Percentiles rank a stretch among this genome's conserved stretches.
Evolutionary conservation across 1,140 invertebrate genomes (phyloP).

Genomic region (Adelges cooleyi): DNA sequence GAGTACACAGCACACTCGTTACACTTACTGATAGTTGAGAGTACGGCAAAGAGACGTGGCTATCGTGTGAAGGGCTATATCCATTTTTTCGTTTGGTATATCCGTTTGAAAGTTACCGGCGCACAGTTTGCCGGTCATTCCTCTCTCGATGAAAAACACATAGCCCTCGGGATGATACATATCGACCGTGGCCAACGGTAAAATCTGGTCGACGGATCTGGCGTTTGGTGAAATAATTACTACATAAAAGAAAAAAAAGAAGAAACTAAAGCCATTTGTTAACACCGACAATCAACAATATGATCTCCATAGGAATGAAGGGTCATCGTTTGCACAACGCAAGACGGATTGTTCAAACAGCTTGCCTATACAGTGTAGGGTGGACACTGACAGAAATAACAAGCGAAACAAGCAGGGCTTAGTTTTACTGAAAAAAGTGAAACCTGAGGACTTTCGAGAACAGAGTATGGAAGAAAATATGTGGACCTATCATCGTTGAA

Average conservation of each 20-base stretch:
- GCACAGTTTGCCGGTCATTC: slow-evolving; percentile 65
- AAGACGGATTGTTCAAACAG: no score
- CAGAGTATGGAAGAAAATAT: no score
- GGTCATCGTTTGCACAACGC: no score
- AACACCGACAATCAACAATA: background rate
- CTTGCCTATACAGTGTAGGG: no score
- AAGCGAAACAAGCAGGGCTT: no score
- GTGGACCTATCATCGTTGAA: no score
- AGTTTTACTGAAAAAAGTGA: no score
- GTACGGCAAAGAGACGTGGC: slow-evolving; percentile 63
- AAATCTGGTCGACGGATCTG: slow-evolving; percentile 43
- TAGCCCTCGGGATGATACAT: slow-evolving; percentile 60
- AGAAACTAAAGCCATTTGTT: no score
- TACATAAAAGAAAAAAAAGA: slow-evolving; percentile 37
- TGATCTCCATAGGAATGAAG: slow-evolving; percentile 15
- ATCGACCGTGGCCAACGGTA: slow-evolving; percentile 45
- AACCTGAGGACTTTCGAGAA: no score
- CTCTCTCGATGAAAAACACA: slow-evolving; percentile 71
- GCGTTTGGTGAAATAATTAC: slow-evolving; percentile 62
- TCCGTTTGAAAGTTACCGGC: slow-evolving; percentile 45
- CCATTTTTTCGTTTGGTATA: slow-evolving; percentile 42
- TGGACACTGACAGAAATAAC: no score
- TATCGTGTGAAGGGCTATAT: slow-evolving; percentile 50
- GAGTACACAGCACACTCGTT: no score
- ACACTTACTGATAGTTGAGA: slow-evolving; percentile 57